Base-by-base conservation (phyloP, 1,140 invertebrate genomes). In the Aphaenogaster rudis region DNA sequence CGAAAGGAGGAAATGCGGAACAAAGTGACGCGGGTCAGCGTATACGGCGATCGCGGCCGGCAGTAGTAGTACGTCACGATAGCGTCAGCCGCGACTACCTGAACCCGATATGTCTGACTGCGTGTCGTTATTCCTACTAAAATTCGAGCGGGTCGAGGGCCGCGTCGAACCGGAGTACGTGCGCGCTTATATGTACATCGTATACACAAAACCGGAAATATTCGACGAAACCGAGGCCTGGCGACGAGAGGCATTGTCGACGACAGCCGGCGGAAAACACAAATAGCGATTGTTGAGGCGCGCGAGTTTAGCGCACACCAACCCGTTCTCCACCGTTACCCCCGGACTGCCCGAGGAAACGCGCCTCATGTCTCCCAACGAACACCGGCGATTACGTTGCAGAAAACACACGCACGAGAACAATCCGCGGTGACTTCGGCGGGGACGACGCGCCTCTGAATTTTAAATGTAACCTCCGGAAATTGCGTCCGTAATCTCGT, bases 1-100 rank as follows among this genome's bases (percentile, higher is more conserved):
- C 42, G 81, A 76, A 80, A 77, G 77, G 80, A 71, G 61, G 54
- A 39, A 76, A 88, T 63, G 36, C 42, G 42, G 72, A 79, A 69
- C 69, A 67, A 69, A 69, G 78, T 54, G 77, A 77, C 36, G 33
- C 48, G 50, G 57, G 80, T 90, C 63, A 72, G 57, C 64, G 61
- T 39, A 15, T 17, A 54, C 52, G 50, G 79, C 88, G 78, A 33
- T 81, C 39, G 67, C 7, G 3, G 52, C 77, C 88, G 78, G 81
- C 80, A 88, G 87, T 92, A 88, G 87, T 91, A 88, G 92, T 89
- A 88, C 87, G 87, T 92, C 90, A 85, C 88, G 90, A 92, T 92
- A 92, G 87, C 87, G 92, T 92, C 92, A 92, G 77, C 67, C 87
- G 82, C 88, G 85, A 86, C 85, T 80, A 90, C 69, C 50, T 28